Percentiles rank a stretch among this genome's conserved stretches.
These are phyloP conservation scores for Passer domesticus DNA, from an alignment of 2,113 vertebrate species.

Conservation along the genomic window DNA sequence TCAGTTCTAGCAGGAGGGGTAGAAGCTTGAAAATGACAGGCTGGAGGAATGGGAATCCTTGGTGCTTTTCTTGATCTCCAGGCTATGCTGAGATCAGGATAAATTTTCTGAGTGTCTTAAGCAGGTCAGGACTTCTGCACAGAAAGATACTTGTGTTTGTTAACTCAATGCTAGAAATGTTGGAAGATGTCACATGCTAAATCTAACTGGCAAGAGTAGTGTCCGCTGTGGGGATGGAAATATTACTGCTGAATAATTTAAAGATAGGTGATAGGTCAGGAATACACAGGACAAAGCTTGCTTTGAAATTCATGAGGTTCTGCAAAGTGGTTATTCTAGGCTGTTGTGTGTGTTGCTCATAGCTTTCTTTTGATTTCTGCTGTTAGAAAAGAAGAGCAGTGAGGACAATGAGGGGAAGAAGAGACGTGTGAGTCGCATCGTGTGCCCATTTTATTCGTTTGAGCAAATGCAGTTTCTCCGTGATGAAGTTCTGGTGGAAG, in stretches of 20 bases:
- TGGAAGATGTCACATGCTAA: not conserved
- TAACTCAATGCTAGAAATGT: not conserved
- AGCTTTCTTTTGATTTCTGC: not conserved
- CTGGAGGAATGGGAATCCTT: not conserved
- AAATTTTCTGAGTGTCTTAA: not conserved
- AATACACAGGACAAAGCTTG: not conserved
- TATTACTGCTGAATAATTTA: not conserved
- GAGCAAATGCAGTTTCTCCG: slow-evolving; percentile 85
- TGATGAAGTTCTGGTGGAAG: slow-evolving; percentile 82
- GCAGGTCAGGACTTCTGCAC: not conserved
- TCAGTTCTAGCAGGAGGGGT: not conserved
- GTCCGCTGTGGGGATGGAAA: not conserved
- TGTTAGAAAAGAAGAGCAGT: slow-evolving; percentile 66
- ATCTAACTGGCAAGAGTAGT: not conserved
- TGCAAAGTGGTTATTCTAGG: not conserved
- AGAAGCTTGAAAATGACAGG: not conserved
- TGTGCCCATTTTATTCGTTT: slow-evolving; percentile 82
- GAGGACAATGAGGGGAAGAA: slow-evolving; percentile 72
- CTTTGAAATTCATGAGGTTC: not conserved
- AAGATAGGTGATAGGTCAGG: not conserved
- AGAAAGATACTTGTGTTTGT: not conserved
- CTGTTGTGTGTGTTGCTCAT: not conserved
- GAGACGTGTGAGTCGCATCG: slow-evolving; percentile 50
- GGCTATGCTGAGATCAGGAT: not conserved
- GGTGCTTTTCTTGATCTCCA: not conserved